Base-by-base conservation (phyloP, 2,888 invertebrate species). In the Phyllotreta cruciferae region DNA sequence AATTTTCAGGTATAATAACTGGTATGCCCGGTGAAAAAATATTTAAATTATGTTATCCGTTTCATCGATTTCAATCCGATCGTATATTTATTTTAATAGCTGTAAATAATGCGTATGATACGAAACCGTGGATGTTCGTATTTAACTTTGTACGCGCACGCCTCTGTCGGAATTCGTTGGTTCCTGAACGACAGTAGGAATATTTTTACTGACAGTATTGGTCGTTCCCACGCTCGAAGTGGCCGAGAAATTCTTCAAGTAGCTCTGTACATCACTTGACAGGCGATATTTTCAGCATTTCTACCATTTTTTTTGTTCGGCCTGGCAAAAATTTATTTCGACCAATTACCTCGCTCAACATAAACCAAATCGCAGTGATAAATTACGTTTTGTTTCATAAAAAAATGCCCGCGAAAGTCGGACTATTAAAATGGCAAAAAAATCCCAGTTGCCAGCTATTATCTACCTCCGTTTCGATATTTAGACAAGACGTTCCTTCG, bases 201-300 rank as follows among this genome's bases (percentile, higher is more conserved):
- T 78, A 77, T 77, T 77, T 78, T 56, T 60, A 64, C 78, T 78
- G 78, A 79, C 85, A 86, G 80, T 86, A 86, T 79, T 85, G 83
- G 74, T 83, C 79, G 85, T 85, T 74, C 85, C 86, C 81, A 85
- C 85, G 79, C 85, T 86, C 65, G 47, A 61, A 62, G 60, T 53
- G 41, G 58, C 58, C 58, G 50, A 58, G 63, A 63, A 74, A 65
- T 68, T 62, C 71, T 63, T 47, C 71, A 71, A 71, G 75, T 75
- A 77, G 75, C 73, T 73, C 74, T 75, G 75, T 75, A 76, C 73
- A 76, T 76, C 75, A 74, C 73, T 66, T 70, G 64, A 65, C 70
- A 68, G 70, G 70, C 70, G 67, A 74, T 74, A 75, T 74, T 75
- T 75, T 74, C 71, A 68, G 70, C 70, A 71, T 73, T 74, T 73